phyloP scores from a whole-genome alignment of 2,888 invertebrate genomes.

The Rhynchonema sp. region DNA sequence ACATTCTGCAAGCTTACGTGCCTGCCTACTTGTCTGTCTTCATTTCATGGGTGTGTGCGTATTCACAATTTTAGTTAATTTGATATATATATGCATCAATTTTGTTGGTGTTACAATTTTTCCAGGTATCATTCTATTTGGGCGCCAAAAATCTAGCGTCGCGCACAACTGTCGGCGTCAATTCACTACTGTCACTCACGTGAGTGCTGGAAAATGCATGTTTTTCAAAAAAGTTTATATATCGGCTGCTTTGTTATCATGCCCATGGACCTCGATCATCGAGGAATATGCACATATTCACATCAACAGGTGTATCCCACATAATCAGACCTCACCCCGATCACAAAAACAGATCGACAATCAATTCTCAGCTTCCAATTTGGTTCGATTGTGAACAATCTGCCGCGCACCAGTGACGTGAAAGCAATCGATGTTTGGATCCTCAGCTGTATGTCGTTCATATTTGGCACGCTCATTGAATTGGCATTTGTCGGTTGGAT shows the following conservation, averaged over 20 bases:
- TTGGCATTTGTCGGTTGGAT: slow-evolving; percentile 23
- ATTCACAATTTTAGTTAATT: too few species aligned
- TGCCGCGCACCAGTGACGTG: slow-evolving; percentile 26
- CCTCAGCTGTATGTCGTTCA: slow-evolving; percentile 25
- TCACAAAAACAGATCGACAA: not conserved
- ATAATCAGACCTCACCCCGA: too few species aligned
- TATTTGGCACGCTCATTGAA: slow-evolving; percentile 24
- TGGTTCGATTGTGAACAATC: slow-evolving; percentile 23
- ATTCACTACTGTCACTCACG: slow-evolving; percentile 20
- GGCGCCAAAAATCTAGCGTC: slow-evolving; percentile 25
- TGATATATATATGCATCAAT: too few species aligned
- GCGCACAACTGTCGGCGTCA: slow-evolving; percentile 27
- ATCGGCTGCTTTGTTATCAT: not conserved
- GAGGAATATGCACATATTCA: not conserved
- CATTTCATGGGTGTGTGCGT: slow-evolving; percentile 18
- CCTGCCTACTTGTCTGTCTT: slow-evolving; percentile 26
- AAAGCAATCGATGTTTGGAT: slow-evolving; percentile 28
- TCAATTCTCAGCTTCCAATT: slow-evolving; percentile 18
- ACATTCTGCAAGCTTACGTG: slow-evolving; percentile 23
- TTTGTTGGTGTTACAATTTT: too few species aligned
- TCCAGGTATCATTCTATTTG: slow-evolving; percentile 23
- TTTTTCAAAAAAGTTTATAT: not conserved
- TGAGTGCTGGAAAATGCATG: too few species aligned
- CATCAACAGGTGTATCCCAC: not conserved
- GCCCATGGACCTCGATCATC: not conserved